A percentile compares a stretch with the other conserved stretches of the same genome.
Evolutionary conservation across 2,888 invertebrate genomes (phyloP).

Genomic region (Plebejus melissa): DNA sequence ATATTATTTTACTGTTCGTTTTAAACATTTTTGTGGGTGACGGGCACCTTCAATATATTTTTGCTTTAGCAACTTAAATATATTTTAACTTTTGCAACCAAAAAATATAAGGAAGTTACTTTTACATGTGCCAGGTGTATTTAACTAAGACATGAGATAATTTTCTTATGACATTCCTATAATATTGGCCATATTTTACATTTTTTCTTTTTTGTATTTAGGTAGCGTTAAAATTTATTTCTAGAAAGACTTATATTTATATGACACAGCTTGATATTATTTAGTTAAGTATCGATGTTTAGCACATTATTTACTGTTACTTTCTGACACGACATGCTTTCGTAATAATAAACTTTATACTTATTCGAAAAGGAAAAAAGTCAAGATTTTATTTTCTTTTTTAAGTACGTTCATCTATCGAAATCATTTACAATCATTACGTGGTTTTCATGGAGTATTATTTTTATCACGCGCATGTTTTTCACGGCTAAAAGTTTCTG

Average conservation of each 20-base stretch:
- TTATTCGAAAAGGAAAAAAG: neutral
- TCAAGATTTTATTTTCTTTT: neutral
- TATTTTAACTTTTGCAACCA: slow-evolving; percentile 2
- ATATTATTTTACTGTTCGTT: neutral
- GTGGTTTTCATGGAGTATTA: neutral
- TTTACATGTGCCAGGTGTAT: slow-evolving; percentile 3
- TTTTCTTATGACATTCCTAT: slow-evolving; percentile 53
- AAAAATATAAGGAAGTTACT: slow-evolving; percentile 9
- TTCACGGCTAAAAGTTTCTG: neutral
- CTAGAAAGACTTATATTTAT: slow-evolving; percentile 2
- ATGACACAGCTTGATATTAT: slow-evolving; percentile 2
- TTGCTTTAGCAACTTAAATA: neutral
- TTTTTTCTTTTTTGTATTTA: slow-evolving; percentile 56
- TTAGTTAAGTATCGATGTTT: neutral
- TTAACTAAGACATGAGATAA: slow-evolving; percentile 16
- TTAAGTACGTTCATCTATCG: neutral
- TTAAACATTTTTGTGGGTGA: neutral
- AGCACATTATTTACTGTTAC: neutral
- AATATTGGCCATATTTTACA: slow-evolving; percentile 64
- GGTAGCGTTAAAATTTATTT: slow-evolving; percentile 31
- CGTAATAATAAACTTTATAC: neutral
- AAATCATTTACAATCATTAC: neutral
- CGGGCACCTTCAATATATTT: neutral
- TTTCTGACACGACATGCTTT: neutral
- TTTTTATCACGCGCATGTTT: neutral